These are phyloP conservation scores for Patella pellucida DNA, from an alignment of 2,888 invertebrate genomes.

Conservation along the genomic window DNA sequence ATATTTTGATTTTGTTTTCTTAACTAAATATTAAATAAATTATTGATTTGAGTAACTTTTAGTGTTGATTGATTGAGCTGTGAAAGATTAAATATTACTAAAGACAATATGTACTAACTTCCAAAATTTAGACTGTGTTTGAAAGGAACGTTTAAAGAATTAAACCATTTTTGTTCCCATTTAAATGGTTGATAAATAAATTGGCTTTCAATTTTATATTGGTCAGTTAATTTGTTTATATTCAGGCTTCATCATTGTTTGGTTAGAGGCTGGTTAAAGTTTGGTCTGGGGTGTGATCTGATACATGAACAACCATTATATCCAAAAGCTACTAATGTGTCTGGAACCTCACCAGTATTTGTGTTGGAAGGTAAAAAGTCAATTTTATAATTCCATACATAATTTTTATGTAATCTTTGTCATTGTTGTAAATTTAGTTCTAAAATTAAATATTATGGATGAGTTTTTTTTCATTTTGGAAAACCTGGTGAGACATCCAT, in stretches of 20 bases:
- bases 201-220: neutral
- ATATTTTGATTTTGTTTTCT: no score
- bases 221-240: neutral
- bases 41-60: no score
- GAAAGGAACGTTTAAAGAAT: neutral
- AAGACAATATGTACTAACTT: no score
- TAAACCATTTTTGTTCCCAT: neutral
- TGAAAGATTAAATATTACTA: no score
- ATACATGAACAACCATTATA: conserved; percentile 45
- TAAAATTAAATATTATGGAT: no score
- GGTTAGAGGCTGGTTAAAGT: conserved; percentile 54
- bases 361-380: conserved; percentile 45
- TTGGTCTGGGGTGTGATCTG: conserved; percentile 51
- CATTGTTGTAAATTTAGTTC: no score
- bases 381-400: no score
- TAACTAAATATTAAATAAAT: no score
- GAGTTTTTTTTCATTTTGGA: no score
- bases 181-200: neutral
- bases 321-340: conserved; percentile 52
- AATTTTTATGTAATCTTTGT: no score
- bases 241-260: conserved; percentile 62
- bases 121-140: neutral
- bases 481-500: neutral
- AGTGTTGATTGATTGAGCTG: no score
- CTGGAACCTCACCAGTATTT: conserved; percentile 63